Base-by-base conservation (phyloP, 2,888 invertebrate genomes). In the Gymnoscelis rufifasciata region DNA sequence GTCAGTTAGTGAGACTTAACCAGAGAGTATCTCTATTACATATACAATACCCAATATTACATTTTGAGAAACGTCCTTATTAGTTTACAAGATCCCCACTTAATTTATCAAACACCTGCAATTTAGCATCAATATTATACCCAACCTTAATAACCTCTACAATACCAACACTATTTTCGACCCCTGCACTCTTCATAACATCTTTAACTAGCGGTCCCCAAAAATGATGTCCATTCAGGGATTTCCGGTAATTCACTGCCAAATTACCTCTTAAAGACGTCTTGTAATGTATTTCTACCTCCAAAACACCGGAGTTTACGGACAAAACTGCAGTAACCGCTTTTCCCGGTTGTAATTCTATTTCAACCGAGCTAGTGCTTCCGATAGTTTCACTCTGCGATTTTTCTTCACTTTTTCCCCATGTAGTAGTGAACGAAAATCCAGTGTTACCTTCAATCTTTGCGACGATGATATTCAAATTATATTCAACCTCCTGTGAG, bases 321-420 rank as follows among this genome's bases (percentile, higher is more conserved):
- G 80, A 66, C 8, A 84, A 51, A 3, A 75, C 66, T 0, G 83
- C 82, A 1, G 71, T 77, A 0, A 68, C 77, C 0, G 74, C 61
- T 45, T 83, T 74, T 1, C 77, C 73, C 0, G 83, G 82, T 8
- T 66, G 44, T 7, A 84, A 49, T 50, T 83, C 78, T 0, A 71
- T 72, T 59, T 86, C 84, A 8, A 83, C 68, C 2, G 65, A 62
- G 36, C 69, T 79, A 10, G 68, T 73, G 1, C 73, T 63, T 0
- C 82, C 81, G 27, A 83, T 62, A 2, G 74, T 74, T 1, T 73
- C 52, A 1, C 71, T 57, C 65, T 83, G 71, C 0, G 80, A 58
- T 43, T 67, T 76, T 30, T 83, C 81, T 45, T 77, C 76, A 47
- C 66, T 72, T 24, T 67, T 54, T 0, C 84, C 84, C 72, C 75